A percentile compares a stretch with the other conserved stretches of the same genome.
Evolutionary conservation across 1,140 invertebrate genomes (phyloP).

Genomic region (Drosophila mayri): DNA sequence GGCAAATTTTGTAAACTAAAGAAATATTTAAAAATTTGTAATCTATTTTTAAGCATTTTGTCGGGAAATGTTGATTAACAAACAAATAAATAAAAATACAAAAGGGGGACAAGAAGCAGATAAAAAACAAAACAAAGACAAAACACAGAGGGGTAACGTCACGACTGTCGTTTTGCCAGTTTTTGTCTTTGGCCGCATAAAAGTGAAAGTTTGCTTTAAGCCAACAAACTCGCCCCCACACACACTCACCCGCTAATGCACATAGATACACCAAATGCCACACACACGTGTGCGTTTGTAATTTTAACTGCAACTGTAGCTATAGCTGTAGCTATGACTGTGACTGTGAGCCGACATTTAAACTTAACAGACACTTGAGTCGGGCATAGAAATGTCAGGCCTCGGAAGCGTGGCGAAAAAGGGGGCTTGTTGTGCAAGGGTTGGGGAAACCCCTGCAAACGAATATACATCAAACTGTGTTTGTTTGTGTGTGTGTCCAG

Average conservation of each 20-base stretch:
- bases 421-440: background rate
- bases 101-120: too few relatives aligned
- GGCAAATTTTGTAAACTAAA: too few relatives aligned
- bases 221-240: slow-evolving; percentile 17
- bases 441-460: background rate
- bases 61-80: background rate
- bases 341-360: slow-evolving; percentile 66
- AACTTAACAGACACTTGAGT: slow-evolving; percentile 79
- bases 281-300: slow-evolving; percentile 22
- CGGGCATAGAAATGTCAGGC: slow-evolving; percentile 67
- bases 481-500: slow-evolving; percentile 1
- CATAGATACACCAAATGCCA: slow-evolving; percentile 40
- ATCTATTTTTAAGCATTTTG: background rate
- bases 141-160: slow-evolving; percentile 35
- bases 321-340: slow-evolving; percentile 9
- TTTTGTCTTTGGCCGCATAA: slow-evolving; percentile 55
- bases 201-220: slow-evolving; percentile 76
- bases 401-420: slow-evolving; percentile 13
- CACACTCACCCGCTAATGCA: slow-evolving; percentile 17
- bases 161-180: slow-evolving; percentile 78
- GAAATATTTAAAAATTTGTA: too few relatives aligned
- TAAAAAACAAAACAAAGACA: background rate
- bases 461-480: background rate
- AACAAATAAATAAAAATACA: background rate
- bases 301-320: slow-evolving; percentile 37